Evolutionary conservation across 2,113 vertebrate species (phyloP).

Genomic region (Macaca nemestrina): DNA sequence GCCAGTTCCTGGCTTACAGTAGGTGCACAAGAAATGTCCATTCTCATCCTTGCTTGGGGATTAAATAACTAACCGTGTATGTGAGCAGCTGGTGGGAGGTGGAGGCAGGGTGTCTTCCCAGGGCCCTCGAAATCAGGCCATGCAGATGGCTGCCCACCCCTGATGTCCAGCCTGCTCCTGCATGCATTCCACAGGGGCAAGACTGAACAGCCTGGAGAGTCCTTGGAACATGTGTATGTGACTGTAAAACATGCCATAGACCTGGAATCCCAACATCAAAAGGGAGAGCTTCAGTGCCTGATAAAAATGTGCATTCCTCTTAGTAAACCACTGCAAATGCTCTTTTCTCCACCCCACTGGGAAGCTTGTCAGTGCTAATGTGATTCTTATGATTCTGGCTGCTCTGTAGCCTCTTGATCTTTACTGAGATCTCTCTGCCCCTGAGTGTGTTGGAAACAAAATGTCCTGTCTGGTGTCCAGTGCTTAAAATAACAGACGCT

Average conservation of each 20-base stretch:
- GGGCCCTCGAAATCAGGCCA: background rate
- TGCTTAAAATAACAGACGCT: constrained; percentile 73
- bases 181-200: background rate
- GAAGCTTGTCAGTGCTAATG: constrained; percentile 70
- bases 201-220: background rate
- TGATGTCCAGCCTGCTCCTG: background rate
- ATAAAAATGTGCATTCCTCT: constrained; percentile 78
- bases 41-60: background rate
- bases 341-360: constrained; percentile 60
- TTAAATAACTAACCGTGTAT: background rate
- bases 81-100: background rate
- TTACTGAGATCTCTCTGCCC: constrained; percentile 64
- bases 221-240: constrained; percentile 45
- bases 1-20: background rate
- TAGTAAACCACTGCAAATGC: constrained; percentile 71
- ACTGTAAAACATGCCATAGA: constrained; percentile 62
- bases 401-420: constrained; percentile 68
- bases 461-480: constrained; percentile 69
- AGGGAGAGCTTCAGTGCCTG: constrained; percentile 78
- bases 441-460: constrained; percentile 73
- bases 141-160: background rate
- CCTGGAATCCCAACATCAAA: constrained; percentile 80
- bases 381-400: constrained; percentile 58
- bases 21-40: background rate
- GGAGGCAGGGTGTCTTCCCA: background rate